Conservation (phyloP, 2,797 vertebrate genomes). For the Enteromius thamalakanensis region DNA sequence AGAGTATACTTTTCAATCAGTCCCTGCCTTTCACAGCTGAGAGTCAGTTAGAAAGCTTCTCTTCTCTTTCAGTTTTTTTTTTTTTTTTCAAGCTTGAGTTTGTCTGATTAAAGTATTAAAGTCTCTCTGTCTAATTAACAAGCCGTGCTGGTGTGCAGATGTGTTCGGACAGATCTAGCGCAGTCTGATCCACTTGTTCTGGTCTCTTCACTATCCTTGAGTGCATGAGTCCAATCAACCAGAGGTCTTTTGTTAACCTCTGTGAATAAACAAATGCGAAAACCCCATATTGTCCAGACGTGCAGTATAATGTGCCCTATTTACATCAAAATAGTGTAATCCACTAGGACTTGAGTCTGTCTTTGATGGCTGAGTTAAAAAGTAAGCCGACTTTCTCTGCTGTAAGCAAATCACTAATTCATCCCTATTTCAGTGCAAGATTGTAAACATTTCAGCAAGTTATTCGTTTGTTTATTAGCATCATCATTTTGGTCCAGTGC, state of each 20-base stretch:
- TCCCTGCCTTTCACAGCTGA: conserved; percentile 33
- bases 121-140: conserved; percentile 59
- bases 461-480: conserved; percentile 18
- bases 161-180: conserved; percentile 56
- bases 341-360: conserved; percentile 35
- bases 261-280: conserved; percentile 49
- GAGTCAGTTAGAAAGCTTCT: conserved; percentile 32
- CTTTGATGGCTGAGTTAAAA: conserved; percentile 38
- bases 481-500: conserved; percentile 10
- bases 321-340: conserved; percentile 51
- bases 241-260: conserved; percentile 53
- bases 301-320: conserved; percentile 44
- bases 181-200: conserved; percentile 48
- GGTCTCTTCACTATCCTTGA: conserved; percentile 37
- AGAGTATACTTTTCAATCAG: conserved; percentile 62
- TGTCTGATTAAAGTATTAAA: conserved; percentile 61
- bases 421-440: conserved; percentile 5
- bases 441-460: conserved; percentile 30
- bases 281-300: conserved; percentile 34
- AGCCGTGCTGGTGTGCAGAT: conserved; percentile 51
- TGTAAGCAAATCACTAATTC: conserved; percentile 41
- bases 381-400: conserved; percentile 7
- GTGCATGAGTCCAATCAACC: conserved; percentile 49
- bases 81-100: conserved; percentile 40
- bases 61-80: conserved; percentile 17